Evolutionary conservation across 2,797 vertebrate genomes (phyloP).

Genomic region (Pyrrhura leucotis): DNA sequence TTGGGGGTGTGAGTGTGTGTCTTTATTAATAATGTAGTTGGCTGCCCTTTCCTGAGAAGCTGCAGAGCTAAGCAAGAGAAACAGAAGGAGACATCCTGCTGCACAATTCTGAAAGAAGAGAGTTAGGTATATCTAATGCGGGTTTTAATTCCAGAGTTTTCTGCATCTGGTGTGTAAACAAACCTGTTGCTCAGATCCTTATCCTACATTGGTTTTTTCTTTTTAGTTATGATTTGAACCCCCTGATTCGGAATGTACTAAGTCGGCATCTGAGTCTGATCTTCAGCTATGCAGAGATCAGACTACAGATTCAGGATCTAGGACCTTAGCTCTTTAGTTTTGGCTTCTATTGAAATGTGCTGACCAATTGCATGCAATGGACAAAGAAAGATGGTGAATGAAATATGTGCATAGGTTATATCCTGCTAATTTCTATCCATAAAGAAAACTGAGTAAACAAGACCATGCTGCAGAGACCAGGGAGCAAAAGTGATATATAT

Average conservation of each 20-base stretch:
- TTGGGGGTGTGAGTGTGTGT: not conserved
- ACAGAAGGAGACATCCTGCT: not conserved
- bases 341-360: not conserved
- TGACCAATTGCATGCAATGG: accelerated
- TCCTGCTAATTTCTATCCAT: not conserved
- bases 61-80: not conserved
- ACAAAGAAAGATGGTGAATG: not conserved
- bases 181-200: not conserved
- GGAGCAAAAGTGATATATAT: not conserved
- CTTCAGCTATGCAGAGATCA: not conserved
- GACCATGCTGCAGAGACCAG: not conserved
- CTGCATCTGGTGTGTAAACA: not conserved
- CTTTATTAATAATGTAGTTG: not conserved
- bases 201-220: not conserved
- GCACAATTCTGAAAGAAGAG: not conserved
- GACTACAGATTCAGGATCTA: not conserved
- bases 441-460: not conserved
- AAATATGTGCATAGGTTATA: not conserved
- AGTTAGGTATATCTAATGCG: not conserved
- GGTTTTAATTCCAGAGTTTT: not conserved
- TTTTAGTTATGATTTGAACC: not conserved
- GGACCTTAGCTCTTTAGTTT: not conserved
- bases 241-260: not conserved
- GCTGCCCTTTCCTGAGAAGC: not conserved
- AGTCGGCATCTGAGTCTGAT: not conserved